Evolutionary conservation across 2,888 invertebrate species (phyloP).

Genomic region (Rhingia campestris): DNA sequence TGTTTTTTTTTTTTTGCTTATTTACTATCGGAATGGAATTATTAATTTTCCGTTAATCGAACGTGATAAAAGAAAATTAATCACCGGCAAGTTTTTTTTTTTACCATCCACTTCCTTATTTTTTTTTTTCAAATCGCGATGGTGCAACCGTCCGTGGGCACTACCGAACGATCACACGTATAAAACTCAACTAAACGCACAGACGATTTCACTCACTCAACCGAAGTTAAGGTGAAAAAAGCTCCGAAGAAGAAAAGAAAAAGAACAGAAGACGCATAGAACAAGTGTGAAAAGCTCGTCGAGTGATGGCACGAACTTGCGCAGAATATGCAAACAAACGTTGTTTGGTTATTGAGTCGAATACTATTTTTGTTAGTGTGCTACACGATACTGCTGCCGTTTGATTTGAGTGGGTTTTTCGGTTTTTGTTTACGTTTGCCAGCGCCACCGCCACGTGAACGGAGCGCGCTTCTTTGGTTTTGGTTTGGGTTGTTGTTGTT

Average conservation of each 20-base stretch:
- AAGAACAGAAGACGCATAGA: not conserved
- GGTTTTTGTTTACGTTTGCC: conserved; percentile 61
- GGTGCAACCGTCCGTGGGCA: conserved; percentile 40
- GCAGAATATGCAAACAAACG: conserved; percentile 35
- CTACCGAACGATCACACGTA: conserved; percentile 35
- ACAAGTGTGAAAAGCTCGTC: conserved; percentile 1
- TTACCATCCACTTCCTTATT: conserved; percentile 8
- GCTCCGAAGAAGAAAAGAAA: conserved; percentile 5
- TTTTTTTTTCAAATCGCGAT: conserved; percentile 2
- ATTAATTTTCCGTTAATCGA: too few species aligned
- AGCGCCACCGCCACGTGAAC: conserved; percentile 57
- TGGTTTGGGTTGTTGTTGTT: conserved; percentile 2
- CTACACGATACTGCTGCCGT: not conserved
- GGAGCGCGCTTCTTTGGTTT: conserved; percentile 30
- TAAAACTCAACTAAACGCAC: conserved; percentile 61
- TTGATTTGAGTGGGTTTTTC: conserved; percentile 18
- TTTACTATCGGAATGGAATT: too few species aligned
- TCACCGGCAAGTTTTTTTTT: not conserved
- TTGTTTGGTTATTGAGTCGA: conserved; percentile 1
- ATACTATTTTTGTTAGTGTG: not conserved
- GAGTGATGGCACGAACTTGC: conserved; percentile 55
- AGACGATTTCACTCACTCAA: conserved; percentile 58
- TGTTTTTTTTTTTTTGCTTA: conserved; percentile 1
- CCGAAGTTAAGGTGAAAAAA: conserved; percentile 35
- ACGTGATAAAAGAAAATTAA: conserved; percentile 12